Percentiles rank a stretch among this genome's conserved stretches.
phyloP scores from a whole-genome alignment of 1,140 invertebrate genomes.

The Bombus ignitus region DNA sequence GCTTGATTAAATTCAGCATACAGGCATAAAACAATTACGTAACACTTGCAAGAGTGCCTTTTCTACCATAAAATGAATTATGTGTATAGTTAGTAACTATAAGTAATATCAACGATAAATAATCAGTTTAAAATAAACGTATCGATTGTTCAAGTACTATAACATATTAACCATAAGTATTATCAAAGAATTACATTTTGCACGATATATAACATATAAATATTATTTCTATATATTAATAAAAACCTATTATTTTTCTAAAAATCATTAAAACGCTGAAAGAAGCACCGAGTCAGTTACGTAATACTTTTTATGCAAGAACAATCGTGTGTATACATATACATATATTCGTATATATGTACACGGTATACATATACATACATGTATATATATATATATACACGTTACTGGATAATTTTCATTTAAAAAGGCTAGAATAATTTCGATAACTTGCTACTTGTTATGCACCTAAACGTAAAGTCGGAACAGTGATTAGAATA shows the following conservation, averaged over 20 bases:
- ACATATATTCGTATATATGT: slow-evolving; percentile 45
- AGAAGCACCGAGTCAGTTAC: slow-evolving; percentile 41
- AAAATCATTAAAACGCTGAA: not conserved
- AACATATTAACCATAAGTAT: not conserved
- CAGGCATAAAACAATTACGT: slow-evolving; percentile 45
- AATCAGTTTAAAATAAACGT: not conserved
- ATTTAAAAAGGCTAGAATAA: slow-evolving; percentile 57
- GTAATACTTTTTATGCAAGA: slow-evolving; percentile 50
- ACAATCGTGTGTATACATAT: slow-evolving; percentile 34
- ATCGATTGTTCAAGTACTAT: not conserved
- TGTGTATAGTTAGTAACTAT: not conserved
- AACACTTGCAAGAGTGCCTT: slow-evolving; percentile 32
- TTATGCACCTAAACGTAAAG: slow-evolving; percentile 53
- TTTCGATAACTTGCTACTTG: slow-evolving; percentile 52
- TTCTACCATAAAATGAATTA: not conserved
- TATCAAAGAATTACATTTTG: too few species aligned
- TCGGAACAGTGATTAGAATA: slow-evolving; percentile 53
- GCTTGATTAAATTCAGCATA: slow-evolving; percentile 40
- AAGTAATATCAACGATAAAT: not conserved
- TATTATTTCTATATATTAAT: not conserved
- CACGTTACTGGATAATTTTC: slow-evolving; percentile 45
- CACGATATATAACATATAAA: not conserved
- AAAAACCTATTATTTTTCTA: not conserved
- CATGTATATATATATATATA: slow-evolving; percentile 39
- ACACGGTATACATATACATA: slow-evolving; percentile 45